Percentiles rank a stretch among this genome's conserved stretches.
These are phyloP conservation scores for Microctonus brassicae DNA, from an alignment of 2,888 invertebrate species.

Conservation along the genomic window DNA sequence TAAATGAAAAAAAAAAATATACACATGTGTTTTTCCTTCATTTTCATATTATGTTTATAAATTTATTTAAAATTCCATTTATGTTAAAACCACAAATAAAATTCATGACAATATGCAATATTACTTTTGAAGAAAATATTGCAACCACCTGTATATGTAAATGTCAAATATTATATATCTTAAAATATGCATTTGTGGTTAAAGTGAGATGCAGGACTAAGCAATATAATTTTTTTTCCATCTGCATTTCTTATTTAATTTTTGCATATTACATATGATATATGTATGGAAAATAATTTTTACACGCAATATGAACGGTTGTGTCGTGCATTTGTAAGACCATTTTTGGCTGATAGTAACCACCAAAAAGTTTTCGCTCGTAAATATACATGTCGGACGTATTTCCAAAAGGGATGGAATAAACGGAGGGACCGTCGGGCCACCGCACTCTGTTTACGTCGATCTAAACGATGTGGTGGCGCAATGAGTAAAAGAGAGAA, in stretches of 20 bases:
- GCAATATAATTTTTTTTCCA: neutral
- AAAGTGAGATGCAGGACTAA: conserved; percentile 21
- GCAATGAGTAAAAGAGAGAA: conserved; percentile 34
- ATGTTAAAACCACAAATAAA: neutral
- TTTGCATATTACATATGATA: neutral
- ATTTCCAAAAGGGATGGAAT: conserved; percentile 49
- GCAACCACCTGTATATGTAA: conserved; percentile 30
- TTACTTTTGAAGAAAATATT: neutral
- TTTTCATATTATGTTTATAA: neutral
- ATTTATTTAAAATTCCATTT: neutral
- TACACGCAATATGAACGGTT: too few relatives aligned
- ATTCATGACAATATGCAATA: neutral
- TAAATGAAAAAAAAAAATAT: neutral
- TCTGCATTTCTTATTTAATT: conserved; percentile 15
- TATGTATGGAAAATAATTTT: neutral
- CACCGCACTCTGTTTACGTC: conserved; percentile 54
- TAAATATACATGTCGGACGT: conserved; percentile 60
- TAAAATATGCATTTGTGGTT: conserved; percentile 46
- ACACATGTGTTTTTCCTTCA: neutral
- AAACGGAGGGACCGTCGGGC: conserved; percentile 10
- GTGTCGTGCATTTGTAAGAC: conserved; percentile 29
- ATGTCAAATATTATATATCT: conserved; percentile 1
- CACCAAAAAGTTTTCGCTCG: conserved; percentile 52
- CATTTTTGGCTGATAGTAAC: conserved; percentile 48
- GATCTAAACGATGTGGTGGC: conserved; percentile 24